phyloP scores from a whole-genome alignment of 2,888 invertebrate species.

The Agrilus cyanescens region DNA sequence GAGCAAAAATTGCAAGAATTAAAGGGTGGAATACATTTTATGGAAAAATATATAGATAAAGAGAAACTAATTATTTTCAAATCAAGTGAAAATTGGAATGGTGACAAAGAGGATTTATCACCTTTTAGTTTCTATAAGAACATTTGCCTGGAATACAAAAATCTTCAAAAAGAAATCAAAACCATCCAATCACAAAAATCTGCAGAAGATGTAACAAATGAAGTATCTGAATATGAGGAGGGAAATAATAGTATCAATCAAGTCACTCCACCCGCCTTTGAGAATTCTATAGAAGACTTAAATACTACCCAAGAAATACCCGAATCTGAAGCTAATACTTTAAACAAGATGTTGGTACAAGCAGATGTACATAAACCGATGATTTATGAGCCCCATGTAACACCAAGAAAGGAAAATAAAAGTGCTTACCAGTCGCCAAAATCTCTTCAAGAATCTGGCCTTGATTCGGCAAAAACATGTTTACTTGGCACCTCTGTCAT shows the following conservation, averaged over 20 bases:
- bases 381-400: slow-evolving; percentile 1
- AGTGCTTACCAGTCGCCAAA: not conserved
- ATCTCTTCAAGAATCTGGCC: not conserved
- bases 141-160: slow-evolving; percentile 1
- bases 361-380: not conserved
- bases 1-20: no score
- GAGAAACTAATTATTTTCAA: not conserved
- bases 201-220: no score
- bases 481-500: no score
- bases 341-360: not conserved
- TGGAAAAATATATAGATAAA: slow-evolving; percentile 3
- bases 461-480: no score
- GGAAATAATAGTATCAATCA: no score
- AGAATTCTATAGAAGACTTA: no score
- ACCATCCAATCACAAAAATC: no score
- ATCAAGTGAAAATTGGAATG: slow-evolving; percentile 1
- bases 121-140: slow-evolving; percentile 1
- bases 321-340: no score
- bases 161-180: not conserved
- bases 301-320: no score
- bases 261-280: no score
- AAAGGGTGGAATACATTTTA: no score
- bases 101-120: slow-evolving; percentile 1
- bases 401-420: not conserved
- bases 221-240: no score